phyloP scores from a whole-genome alignment of 1,140 invertebrate species.

The Drosophila grimshawi region DNA sequence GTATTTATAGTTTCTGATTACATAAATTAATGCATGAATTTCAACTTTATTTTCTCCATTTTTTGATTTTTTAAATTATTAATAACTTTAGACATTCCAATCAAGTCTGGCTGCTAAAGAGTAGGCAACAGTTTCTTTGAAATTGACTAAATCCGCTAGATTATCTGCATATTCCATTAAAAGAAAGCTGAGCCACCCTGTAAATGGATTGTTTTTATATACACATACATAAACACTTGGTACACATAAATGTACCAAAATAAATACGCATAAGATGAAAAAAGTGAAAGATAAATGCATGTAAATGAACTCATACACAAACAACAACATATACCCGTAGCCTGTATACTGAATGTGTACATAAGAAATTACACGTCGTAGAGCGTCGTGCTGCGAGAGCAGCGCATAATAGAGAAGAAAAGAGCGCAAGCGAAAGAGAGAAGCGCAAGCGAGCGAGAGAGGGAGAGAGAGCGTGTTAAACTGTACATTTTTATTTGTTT shows the following conservation, averaged over 20 bases:
- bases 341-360: constrained; percentile 52
- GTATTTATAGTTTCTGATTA: no score
- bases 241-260: constrained; percentile 61
- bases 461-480: constrained; percentile 55
- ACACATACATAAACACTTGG: neutral
- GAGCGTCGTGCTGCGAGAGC: constrained; percentile 24
- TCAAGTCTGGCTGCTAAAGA: neutral
- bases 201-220: constrained; percentile 73
- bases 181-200: constrained; percentile 58
- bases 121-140: constrained; percentile 25
- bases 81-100: neutral
- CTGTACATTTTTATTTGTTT: constrained; percentile 78
- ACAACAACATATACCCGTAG: constrained; percentile 39
- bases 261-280: constrained; percentile 74
- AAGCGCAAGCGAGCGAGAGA: neutral
- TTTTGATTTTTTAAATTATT: neutral
- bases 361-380: constrained; percentile 52
- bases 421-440: constrained; percentile 10
- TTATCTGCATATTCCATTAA: constrained; percentile 9
- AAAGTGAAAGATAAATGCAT: constrained; percentile 81
- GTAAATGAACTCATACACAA: constrained; percentile 66
- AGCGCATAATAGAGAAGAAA: constrained; percentile 9
- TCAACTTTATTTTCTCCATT: no score
- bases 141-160: constrained; percentile 17
- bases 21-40: neutral